Evolutionary conservation across 2,113 vertebrate species (phyloP).

Genomic region (Rafetus swinhoei): DNA sequence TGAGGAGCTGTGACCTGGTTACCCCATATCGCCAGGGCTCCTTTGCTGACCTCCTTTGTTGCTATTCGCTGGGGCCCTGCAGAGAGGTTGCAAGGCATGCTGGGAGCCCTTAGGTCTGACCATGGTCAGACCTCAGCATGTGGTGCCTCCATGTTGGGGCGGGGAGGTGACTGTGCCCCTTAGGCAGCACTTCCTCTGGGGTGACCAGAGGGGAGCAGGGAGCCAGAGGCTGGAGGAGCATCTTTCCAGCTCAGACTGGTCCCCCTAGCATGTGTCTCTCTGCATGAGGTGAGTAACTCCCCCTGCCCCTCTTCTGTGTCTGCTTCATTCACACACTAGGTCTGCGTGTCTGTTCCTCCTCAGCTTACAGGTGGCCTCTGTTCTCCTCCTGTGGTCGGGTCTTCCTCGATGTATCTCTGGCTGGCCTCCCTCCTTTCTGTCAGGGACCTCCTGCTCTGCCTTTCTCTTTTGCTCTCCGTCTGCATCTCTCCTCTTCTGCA

Average conservation of each 20-base stretch:
- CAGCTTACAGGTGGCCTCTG: not conserved
- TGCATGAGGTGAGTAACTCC: not conserved
- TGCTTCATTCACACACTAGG: too few species aligned
- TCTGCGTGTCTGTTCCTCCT: not conserved
- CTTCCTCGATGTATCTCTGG: too few species aligned
- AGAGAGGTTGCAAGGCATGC: not conserved
- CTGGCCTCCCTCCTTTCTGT: not conserved
- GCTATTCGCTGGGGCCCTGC: not conserved
- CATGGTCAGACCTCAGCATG: not conserved
- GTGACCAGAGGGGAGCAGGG: not conserved
- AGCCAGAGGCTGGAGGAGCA: not conserved
- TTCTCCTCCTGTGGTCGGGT: too few species aligned
- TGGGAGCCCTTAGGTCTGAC: not conserved
- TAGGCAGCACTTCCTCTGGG: not conserved
- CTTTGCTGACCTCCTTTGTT: not conserved
- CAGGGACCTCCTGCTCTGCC: too few species aligned
- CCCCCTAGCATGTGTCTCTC: not conserved
- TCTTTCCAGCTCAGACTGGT: not conserved
- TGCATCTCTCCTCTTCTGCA: too few species aligned
- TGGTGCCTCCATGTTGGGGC: accelerated
- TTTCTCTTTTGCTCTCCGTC: too few species aligned
- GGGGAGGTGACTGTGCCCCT: not conserved
- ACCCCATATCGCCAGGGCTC: too few species aligned
- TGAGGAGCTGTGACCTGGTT: not conserved
- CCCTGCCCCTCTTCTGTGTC: too few species aligned